Base-by-base conservation (phyloP, 2,888 invertebrate genomes). In the Chironomus riparius region DNA sequence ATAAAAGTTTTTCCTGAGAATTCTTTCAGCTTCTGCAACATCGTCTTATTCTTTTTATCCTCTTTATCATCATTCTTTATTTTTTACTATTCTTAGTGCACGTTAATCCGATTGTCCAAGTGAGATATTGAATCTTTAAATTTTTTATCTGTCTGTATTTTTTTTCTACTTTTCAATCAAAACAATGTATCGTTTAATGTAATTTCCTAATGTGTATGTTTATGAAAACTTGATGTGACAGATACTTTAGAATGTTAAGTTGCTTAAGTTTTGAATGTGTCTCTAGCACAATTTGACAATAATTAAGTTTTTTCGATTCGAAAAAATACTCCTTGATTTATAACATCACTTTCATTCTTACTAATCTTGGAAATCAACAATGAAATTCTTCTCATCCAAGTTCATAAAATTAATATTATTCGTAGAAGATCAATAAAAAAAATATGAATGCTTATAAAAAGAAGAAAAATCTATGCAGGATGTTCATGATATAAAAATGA, bases 41-140 rank as follows among this genome's bases (percentile, higher is more conserved):
- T 24, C 13, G 21, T 65, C 21, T 56, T 50, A 68, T 47, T 12
- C 47, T 47, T 47, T 28, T 68, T 4, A 68, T 65, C 12, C 24
- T 13, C 65, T 24, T 56, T 18, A 38, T 47, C 28, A 65, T 65
- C 21, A 21, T 22, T 12, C 13, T 22, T 18, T 65, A 13, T 21
- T 65, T 21, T 22, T 65, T 65, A 15, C 18, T 22, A 18, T 18
- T n/a, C n/a, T 56, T 6, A 56, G 15, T n/a, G 18, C 3, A 10
- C 13, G 48, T 47, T 70, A 70, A 70, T 70, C 70, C 48, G 70
- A 70, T 70, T 70, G 47, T 70, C 48, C 48, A 48, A 70, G 47
- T 15, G n/a, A 56, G n/a, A 6, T 56, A 15, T 56, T 56, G 47
- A 47, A 10, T 18, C 22, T 65, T 24, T 24, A 22, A 4, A 15